Evolutionary conservation across 2,113 vertebrate genomes (phyloP).

Genomic region (Dipodomys ordii): DNA sequence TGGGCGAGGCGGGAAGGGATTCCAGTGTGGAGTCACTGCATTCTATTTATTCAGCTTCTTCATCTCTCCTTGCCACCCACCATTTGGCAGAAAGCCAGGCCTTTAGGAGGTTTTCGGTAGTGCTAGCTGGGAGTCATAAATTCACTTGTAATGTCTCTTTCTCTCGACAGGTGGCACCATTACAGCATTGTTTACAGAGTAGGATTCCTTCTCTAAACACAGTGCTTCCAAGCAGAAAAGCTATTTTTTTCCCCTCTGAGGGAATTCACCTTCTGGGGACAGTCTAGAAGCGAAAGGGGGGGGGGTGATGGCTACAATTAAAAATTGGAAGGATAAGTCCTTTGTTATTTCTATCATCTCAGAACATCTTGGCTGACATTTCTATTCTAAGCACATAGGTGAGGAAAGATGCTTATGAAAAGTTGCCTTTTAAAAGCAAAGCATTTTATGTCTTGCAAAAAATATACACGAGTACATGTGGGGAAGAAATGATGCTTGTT

Average conservation of each 20-base stretch:
- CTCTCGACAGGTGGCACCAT: slow-evolving; percentile 71
- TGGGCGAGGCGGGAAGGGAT: neutral
- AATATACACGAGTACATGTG: neutral
- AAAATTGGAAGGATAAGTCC: neutral
- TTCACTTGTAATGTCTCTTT: slow-evolving; percentile 65
- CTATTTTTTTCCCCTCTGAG: neutral
- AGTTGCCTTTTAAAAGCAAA: slow-evolving; percentile 21
- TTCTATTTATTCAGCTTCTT: slow-evolving; percentile 36
- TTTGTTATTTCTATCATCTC: neutral
- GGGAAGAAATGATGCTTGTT: slow-evolving; percentile 7
- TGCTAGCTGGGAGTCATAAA: slow-evolving; percentile 12
- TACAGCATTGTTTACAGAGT: slow-evolving; percentile 43
- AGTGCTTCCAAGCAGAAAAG: slow-evolving; percentile 53
- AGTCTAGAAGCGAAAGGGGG: neutral
- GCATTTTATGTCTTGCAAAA: neutral
- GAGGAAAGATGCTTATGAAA: slow-evolving; percentile 53
- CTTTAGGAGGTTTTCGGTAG: slow-evolving; percentile 6
- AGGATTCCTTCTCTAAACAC: neutral
- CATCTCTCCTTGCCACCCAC: neutral
- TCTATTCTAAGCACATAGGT: slow-evolving; percentile 8
- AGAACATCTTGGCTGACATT: neutral
- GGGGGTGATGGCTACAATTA: neutral
- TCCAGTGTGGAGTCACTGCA: neutral
- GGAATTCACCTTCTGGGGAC: slow-evolving; percentile 48
- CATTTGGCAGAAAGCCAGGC: slow-evolving; percentile 42